phyloP scores from a whole-genome alignment of 1,140 invertebrate genomes.

The Matsumurasca onukii region DNA sequence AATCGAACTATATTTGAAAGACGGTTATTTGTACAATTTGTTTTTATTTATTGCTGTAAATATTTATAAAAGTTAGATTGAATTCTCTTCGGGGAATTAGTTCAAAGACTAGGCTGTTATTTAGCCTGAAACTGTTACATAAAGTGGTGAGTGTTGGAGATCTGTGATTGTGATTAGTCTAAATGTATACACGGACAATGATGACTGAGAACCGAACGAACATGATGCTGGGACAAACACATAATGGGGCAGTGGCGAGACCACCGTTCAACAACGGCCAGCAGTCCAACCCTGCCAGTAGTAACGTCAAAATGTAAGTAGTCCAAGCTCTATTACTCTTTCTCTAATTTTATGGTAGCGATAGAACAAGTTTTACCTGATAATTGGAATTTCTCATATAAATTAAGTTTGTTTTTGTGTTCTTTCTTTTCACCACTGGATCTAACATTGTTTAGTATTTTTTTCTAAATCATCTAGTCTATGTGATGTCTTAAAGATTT shows the following conservation, averaged over 20 bases:
- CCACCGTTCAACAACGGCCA: constrained; percentile 17
- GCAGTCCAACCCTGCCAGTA: neutral
- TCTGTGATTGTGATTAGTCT: neutral
- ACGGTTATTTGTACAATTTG: neutral
- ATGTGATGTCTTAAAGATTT: too few species aligned
- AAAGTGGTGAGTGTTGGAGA: too few species aligned
- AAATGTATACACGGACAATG: too few species aligned
- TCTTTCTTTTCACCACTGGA: too few species aligned
- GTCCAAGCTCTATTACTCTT: too few species aligned
- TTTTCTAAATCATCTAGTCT: too few species aligned
- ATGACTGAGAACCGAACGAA: constrained; percentile 14
- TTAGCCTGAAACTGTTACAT: neutral
- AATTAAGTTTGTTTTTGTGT: too few species aligned
- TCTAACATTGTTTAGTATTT: too few species aligned
- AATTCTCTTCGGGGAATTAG: neutral
- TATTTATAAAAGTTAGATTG: constrained; percentile 5
- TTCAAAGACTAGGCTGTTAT: constrained; percentile 11
- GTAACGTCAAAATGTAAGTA: too few species aligned
- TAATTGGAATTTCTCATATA: too few species aligned
- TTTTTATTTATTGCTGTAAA: constrained; percentile 22
- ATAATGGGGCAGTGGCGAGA: neutral
- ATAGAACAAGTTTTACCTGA: too few species aligned
- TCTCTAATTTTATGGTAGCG: too few species aligned
- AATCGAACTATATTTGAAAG: neutral
- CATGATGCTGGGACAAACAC: constrained; percentile 11